Conservation (phyloP, 2,113 vertebrate genomes). For the Argyrosomus japonicus region DNA sequence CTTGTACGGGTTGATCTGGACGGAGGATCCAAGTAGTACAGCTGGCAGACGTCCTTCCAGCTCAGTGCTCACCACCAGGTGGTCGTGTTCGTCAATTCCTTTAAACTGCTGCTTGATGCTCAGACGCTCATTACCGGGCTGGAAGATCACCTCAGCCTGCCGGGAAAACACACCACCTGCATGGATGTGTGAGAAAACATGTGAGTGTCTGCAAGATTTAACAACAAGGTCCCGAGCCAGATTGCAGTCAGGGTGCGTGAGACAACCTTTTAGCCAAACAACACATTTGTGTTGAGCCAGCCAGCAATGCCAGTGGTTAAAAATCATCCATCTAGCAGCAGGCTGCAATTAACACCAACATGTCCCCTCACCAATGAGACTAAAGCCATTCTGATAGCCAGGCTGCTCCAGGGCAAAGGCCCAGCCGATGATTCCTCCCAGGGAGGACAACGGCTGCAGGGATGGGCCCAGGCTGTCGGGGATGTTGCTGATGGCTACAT, state of each 20-base stretch:
- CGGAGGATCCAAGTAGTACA: slow-evolving; percentile 79
- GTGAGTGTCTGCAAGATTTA: too few species aligned
- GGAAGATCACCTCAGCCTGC: slow-evolving; percentile 90
- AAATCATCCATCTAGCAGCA: not conserved
- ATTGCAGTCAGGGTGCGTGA: too few species aligned
- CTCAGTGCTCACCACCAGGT: slow-evolving; percentile 91
- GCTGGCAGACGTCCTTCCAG: slow-evolving; percentile 90
- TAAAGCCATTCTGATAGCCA: slow-evolving; percentile 92
- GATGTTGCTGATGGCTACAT: slow-evolving; percentile 93
- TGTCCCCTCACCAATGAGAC: slow-evolving; percentile 86
- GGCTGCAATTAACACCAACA: not conserved
- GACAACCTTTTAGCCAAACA: too few species aligned
- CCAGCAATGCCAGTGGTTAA: not conserved
- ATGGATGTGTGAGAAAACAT: not conserved
- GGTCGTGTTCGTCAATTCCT: slow-evolving; percentile 93
- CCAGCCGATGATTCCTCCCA: slow-evolving; percentile 95
- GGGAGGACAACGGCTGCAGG: slow-evolving; percentile 88
- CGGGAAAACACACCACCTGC: slow-evolving; percentile 91
- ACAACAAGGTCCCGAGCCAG: too few species aligned
- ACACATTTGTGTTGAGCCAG: not conserved
- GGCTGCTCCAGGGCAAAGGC: slow-evolving; percentile 95
- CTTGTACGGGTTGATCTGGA: slow-evolving; percentile 90
- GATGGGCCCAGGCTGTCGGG: slow-evolving; percentile 86
- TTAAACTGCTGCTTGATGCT: slow-evolving; percentile 89
- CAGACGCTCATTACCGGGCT: slow-evolving; percentile 88